These are phyloP conservation scores for Vanessa atalanta DNA, from an alignment of 1,140 invertebrate species.

Conservation along the genomic window DNA sequence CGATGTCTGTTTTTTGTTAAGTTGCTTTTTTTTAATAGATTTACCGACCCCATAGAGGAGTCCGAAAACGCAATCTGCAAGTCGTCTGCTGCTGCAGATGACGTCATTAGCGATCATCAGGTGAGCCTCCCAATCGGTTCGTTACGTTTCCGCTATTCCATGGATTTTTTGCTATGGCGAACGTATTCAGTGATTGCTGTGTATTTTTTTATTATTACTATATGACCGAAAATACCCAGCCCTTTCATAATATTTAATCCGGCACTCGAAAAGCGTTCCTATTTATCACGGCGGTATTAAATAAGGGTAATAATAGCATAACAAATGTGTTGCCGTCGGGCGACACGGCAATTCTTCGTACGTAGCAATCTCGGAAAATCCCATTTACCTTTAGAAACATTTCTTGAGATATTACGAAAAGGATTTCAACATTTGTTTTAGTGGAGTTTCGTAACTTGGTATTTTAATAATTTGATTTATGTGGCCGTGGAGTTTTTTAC, in stretches of 20 bases:
- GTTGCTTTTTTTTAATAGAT: neutral
- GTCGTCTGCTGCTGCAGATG: too few species aligned
- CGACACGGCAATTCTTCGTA: slow-evolving; percentile 51
- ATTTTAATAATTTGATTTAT: slow-evolving; percentile 19
- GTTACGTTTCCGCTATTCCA: too few species aligned
- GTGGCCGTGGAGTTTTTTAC: neutral
- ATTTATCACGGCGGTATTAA: slow-evolving; percentile 63
- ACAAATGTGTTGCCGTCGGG: slow-evolving; percentile 54
- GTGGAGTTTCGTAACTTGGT: slow-evolving; percentile 10
- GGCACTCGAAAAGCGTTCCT: slow-evolving; percentile 28
- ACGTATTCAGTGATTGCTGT: neutral
- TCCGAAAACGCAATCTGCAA: too few species aligned
- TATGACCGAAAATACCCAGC: slow-evolving; percentile 11
- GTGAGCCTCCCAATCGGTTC: too few species aligned
- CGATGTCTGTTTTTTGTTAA: neutral
- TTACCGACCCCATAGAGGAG: too few species aligned
- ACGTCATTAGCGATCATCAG: too few species aligned
- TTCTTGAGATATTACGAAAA: slow-evolving; percentile 46
- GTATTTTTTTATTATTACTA: slow-evolving; percentile 12
- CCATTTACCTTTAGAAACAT: slow-evolving; percentile 46
- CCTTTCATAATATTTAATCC: slow-evolving; percentile 29
- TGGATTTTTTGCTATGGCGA: neutral
- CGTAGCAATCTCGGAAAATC: slow-evolving; percentile 40
- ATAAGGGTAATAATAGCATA: slow-evolving; percentile 62
- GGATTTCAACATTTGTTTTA: slow-evolving; percentile 29